phyloP scores from a whole-genome alignment of 2,797 vertebrate species.

The Euthynnus affinis region DNA sequence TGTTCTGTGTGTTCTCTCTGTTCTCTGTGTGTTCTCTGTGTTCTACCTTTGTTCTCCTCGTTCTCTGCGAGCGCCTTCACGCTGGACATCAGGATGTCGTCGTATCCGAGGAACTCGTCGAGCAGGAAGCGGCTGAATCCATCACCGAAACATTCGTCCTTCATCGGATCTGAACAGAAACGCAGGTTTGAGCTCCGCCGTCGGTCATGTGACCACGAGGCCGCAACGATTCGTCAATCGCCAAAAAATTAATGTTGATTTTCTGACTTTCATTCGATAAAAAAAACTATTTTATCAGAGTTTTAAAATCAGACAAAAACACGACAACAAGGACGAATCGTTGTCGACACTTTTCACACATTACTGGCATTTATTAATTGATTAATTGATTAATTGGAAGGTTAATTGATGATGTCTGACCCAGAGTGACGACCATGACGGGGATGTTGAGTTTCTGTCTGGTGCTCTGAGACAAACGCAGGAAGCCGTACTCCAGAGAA shows the following conservation, averaged over 20 bases:
- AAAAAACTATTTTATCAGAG: too few species aligned
- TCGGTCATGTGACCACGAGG: neutral
- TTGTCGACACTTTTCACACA: too few species aligned
- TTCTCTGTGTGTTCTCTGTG: neutral
- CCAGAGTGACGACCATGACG: constrained; percentile 97
- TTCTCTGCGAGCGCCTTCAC: constrained; percentile 98
- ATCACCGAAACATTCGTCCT: constrained; percentile 94
- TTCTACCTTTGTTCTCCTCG: constrained; percentile 95
- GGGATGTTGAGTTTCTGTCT: constrained; percentile 96
- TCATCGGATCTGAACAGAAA: constrained; percentile 69
- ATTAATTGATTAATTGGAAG: too few species aligned
- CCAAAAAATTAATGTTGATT: too few species aligned
- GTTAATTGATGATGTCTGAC: constrained; percentile 75
- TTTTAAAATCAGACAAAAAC: too few species aligned
- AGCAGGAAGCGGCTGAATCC: constrained; percentile 96
- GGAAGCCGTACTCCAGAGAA: constrained; percentile 95
- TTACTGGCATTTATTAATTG: too few species aligned
- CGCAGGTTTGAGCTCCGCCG: neutral
- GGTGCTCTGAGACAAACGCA: constrained; percentile 94
- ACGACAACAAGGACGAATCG: too few species aligned
- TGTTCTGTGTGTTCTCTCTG: too few species aligned
- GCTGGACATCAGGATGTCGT: constrained; percentile 98
- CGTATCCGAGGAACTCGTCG: constrained; percentile 96
- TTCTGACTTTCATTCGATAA: too few species aligned
- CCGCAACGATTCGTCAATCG: too few species aligned